These are phyloP conservation scores for Amiota communis DNA, from an alignment of 2,888 invertebrate species.

Conservation along the genomic window DNA sequence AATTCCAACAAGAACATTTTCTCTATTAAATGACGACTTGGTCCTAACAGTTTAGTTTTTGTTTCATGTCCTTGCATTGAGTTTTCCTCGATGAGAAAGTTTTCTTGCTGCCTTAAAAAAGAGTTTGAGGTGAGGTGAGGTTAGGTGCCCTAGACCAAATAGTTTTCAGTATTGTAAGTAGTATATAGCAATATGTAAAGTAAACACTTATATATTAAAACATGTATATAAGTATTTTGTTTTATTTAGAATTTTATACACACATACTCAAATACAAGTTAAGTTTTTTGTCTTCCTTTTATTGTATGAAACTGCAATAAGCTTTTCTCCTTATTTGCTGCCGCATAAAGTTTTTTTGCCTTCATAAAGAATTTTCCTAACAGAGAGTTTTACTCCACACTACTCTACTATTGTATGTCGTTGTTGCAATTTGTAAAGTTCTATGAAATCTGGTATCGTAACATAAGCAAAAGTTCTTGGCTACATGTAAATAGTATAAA, in stretches of 20 bases:
- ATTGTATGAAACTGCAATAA: not conserved
- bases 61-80: not conserved
- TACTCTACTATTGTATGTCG: no score
- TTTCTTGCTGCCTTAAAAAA: slow-evolving; percentile 51
- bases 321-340: not conserved
- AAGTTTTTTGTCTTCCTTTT: slow-evolving; percentile 46
- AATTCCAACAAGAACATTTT: slow-evolving; percentile 69
- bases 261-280: slow-evolving; percentile 49
- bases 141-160: not conserved
- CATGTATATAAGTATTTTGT: slow-evolving; percentile 36
- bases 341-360: slow-evolving; percentile 20
- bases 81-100: slow-evolving; percentile 55
- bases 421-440: no score
- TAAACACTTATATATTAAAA: slow-evolving; percentile 10
- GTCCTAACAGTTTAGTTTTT: slow-evolving; percentile 20
- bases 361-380: not conserved
- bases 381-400: not conserved
- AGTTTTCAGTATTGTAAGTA: slow-evolving; percentile 3
- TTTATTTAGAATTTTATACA: slow-evolving; percentile 38
- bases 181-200: slow-evolving; percentile 38
- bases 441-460: not conserved
- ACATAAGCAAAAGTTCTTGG: slow-evolving; percentile 64
- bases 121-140: slow-evolving; percentile 9
- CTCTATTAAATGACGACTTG: slow-evolving; percentile 57
- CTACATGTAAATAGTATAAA: slow-evolving; percentile 24